Evolutionary conservation across 92 coral and sea anemone genomes (phyloP), one percentile per base, ranked within the genome.

Genomic region (Phymanthus crucifer): DNA sequence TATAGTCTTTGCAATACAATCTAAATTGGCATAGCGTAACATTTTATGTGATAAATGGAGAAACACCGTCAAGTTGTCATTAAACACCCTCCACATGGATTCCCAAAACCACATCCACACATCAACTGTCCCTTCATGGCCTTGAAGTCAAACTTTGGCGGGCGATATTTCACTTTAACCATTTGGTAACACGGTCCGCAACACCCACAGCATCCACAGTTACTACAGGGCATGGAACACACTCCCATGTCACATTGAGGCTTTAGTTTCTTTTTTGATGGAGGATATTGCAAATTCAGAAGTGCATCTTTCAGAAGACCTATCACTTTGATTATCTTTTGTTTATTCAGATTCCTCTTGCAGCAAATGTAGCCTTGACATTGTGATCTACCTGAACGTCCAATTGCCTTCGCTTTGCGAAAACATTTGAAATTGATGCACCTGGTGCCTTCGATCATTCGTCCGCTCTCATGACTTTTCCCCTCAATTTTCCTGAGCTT

Each of bases 21-120:
- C 13, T 10, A 43, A 5, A 10, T 14, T 11, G 13, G 48, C 13
- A 10, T 43, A 43, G 10, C 48, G 10, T 43, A 2, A 43, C 10
- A 43, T 43, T 43, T 2, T 43, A 43, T 10, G 14, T 43, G 48
- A 10, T 43, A 43, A 43, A 43, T 9, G 48, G 14, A 17, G 14
- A 43, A 43, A 11, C 14, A 43, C 13, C 48, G 23, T 66, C 83
- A 18, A 33, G 69, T 35, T 52, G 16, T 82, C 86, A 82, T 82
- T 33, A 82, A 26, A 36, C 86, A 82, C 3, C 86, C 86, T 24
- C 86, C 85, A 73, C 86, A 82, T 12, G 86, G 86, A 64, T 64
- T 82, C n/a, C 80, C 86, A 82, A 82, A 82, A 8, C 86, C 86
- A 74, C 86, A 82, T 23, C 95, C 95, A 75, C 95, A 90, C 83